Evolutionary conservation across 2,113 vertebrate genomes (phyloP), one percentile per base, ranked within the genome.

Genomic region (Mormoops blainvillei): DNA sequence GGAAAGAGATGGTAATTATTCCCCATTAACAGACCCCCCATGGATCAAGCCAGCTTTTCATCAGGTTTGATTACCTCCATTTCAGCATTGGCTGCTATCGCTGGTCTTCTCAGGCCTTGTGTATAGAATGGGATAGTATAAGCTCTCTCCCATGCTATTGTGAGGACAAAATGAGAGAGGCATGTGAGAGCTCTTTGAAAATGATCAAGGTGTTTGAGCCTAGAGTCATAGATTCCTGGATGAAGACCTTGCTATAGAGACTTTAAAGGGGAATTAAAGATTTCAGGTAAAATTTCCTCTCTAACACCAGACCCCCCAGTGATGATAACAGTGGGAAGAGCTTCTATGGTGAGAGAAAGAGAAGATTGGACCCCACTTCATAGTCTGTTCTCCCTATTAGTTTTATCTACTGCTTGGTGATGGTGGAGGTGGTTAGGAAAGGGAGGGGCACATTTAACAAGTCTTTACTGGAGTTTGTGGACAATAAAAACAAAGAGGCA

Each of bases 61-160:
- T 92, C 65, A 87, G 83, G 63, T 73, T 70, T 93, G 83, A 82
- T 89, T n/a, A n/a, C 19, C 24, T 92, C 54, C 20, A 1, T 45
- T 94, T 88, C 58, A 78, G 93, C 81, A 74, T 11, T 12, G 41
- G 41, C 74, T 41, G 54, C 63, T 76, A 87, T 86, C n/a, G 3
- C 11, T 3, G 83, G 33, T 89, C 68, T 43, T 58, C 54, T 50
- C 22, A 63, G 86, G 73, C 12, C 45, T 82, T 0, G 0, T 7
- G n/a, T 52, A 12, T 43, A 74, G 61, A 52, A 31, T 15, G 16
- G 56, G 38, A 36, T 31, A 15, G 70, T 54, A 4, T 43, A n/a
- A 36, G 0, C 7, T 12, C 3, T 43, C 36, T 48, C 48, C 4
- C 0, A 0, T 11, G 19, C 52, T 48, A 48, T 7, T 41, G 31